Base-by-base conservation (phyloP, 2,113 vertebrate genomes). In the Eudyptes chrysolophus region DNA sequence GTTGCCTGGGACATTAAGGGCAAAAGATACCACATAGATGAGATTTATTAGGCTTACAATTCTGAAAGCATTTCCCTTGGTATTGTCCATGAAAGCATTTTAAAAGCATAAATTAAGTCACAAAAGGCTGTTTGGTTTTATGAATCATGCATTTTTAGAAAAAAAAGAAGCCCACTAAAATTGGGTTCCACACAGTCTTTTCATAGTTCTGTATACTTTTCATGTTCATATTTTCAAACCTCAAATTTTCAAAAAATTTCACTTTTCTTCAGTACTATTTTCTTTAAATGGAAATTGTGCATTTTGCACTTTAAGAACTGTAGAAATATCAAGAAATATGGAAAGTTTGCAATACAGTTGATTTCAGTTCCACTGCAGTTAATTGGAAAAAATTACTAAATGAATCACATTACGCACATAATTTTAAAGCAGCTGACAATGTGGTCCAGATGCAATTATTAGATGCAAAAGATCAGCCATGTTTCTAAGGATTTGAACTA, bases 291-390 rank as follows among this genome's bases (percentile, higher is more conserved):
- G 61, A 83, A 69, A n/a, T 14, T 24, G 5, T 38, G 4, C 5
- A n/a, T 61, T 92, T 87, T 74, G 0, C 18, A 5, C 6, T 29
- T 46, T 38, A 69, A 40, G 17, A 64, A 51, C 7, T 66, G 13
- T 26, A 78, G 18, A 77, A 92, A 68, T 62, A 71, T 10, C 34
- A 90, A 75, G 7, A 88, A 87, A 76, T 29, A 46, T 1, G 1
- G 4, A n/a, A 83, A 79, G 2, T n/a, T 36, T 83, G 6, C 15
- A 40, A 42, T 19, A 58, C 0, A 0, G 8, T n/a, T 77, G 4
- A 72, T 78, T 90, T 84, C 19, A 78, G 18, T 65, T 58, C 52
- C 38, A 38, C 24, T 51, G 18, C 16, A 71, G 21, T 46, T 40
- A 71, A 40, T 17, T 51, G 13, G 11, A 64, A 71, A 12, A 84